These are phyloP conservation scores for Theropithecus gelada DNA, from an alignment of 2,113 vertebrate species.

Conservation along the genomic window DNA sequence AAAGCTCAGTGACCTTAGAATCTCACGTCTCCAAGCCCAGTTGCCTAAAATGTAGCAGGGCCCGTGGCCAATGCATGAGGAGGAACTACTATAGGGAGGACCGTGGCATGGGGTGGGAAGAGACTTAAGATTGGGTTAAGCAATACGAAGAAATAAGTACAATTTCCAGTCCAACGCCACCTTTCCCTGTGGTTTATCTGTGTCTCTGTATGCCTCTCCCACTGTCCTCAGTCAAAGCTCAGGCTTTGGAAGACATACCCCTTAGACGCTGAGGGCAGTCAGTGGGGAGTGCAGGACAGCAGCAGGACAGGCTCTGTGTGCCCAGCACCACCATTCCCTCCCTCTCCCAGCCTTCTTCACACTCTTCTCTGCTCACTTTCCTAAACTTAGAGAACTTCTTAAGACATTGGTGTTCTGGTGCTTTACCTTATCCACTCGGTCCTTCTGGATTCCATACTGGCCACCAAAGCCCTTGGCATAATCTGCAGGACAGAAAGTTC, in stretches of 20 bases:
- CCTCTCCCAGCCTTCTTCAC: background rate
- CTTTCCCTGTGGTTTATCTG: background rate
- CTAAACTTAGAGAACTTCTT: background rate
- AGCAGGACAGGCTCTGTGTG: background rate
- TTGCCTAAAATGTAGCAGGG: background rate
- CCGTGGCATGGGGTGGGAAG: background rate
- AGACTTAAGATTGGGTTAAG: background rate
- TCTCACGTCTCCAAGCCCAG: background rate
- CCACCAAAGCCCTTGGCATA: constrained; percentile 96
- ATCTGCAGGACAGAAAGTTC: constrained; percentile 83
- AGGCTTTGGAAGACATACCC: background rate
- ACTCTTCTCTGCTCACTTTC: background rate
- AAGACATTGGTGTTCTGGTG: background rate
- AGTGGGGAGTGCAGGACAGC: background rate
- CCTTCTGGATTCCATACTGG: constrained; percentile 92
- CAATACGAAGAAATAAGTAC: background rate
- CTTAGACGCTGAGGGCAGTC: background rate
- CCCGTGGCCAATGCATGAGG: background rate
- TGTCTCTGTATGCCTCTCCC: background rate
- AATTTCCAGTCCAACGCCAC: background rate
- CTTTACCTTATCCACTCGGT: constrained; percentile 95
- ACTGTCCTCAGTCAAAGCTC: background rate
- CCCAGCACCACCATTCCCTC: background rate
- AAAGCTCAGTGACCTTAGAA: background rate
- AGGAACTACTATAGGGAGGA: background rate